Conservation (phyloP, 2,797 vertebrate species). For the Malurus leucopterus region DNA sequence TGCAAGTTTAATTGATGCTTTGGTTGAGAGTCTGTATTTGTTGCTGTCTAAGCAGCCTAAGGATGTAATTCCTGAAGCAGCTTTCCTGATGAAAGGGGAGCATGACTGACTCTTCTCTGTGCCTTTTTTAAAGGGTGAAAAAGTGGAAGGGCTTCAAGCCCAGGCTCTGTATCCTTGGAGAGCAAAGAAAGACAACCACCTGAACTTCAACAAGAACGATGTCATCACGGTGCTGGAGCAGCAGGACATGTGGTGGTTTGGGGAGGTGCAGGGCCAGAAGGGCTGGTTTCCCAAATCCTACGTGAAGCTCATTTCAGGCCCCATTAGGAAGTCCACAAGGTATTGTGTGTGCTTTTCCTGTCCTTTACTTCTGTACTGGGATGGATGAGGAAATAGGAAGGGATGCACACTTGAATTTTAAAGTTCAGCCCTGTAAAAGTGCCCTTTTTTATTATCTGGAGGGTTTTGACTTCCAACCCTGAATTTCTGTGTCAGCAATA, state of each 20-base stretch:
- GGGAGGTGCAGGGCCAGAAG: conserved; percentile 94
- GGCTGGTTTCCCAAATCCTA: conserved; percentile 99
- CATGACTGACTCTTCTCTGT: not conserved
- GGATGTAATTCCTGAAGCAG: not conserved
- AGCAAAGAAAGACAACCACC: conserved; percentile 97
- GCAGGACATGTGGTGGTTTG: conserved; percentile 99
- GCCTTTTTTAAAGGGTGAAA: conserved; percentile 79
- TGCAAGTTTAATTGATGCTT: not conserved
- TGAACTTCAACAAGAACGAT: conserved; percentile 98
- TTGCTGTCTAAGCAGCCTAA: not conserved
- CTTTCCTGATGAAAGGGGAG: not conserved
- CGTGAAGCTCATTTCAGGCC: conserved; percentile 92
- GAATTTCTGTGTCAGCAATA: not conserved
- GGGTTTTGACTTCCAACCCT: not conserved
- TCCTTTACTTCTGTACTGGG: not conserved
- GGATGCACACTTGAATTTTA: not conserved
- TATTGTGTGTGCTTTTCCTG: conserved; percentile 57
- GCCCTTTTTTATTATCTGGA: not conserved
- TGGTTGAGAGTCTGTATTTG: not conserved
- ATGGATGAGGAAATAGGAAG: not conserved
- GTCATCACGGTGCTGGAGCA: conserved; percentile 96
- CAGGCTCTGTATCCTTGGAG: conserved; percentile 97
- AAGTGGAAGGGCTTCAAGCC: conserved; percentile 95
- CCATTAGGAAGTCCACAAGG: conserved; percentile 86
- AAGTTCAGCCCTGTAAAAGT: not conserved